Percentiles rank a stretch among this genome's conserved stretches.
Evolutionary conservation across 2,113 vertebrate genomes (phyloP).

Genomic region (Cinclus mexicanus): DNA sequence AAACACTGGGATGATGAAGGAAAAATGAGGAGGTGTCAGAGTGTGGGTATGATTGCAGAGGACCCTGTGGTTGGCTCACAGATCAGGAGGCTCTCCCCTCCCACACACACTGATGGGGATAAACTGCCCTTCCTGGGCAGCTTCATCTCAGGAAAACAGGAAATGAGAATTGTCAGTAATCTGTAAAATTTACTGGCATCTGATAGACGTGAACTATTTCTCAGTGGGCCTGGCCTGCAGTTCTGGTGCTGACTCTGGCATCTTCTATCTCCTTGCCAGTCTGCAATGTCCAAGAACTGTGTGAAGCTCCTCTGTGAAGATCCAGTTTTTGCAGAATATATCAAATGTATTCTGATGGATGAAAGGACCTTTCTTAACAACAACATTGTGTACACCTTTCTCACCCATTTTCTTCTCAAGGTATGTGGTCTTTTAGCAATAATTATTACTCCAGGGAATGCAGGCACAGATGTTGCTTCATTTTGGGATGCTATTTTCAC

Average conservation of each 20-base stretch:
- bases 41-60: background rate
- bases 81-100: background rate
- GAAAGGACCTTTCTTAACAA: constrained; percentile 96
- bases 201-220: background rate
- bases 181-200: background rate
- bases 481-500: background rate
- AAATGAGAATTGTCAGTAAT: background rate
- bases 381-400: constrained; percentile 91
- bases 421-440: constrained; percentile 43
- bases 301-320: constrained; percentile 97
- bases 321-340: constrained; percentile 95
- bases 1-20: background rate
- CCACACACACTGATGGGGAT: accelerated
- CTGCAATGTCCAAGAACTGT: constrained; percentile 91
- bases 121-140: background rate
- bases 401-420: constrained; percentile 95
- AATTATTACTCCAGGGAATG: background rate
- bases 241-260: background rate
- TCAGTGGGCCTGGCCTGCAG: background rate
- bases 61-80: background rate
- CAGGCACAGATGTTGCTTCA: background rate
- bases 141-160: background rate
- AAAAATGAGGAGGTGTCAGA: background rate
- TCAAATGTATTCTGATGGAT: constrained; percentile 98
- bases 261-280: constrained; percentile 71